Evolutionary conservation across 2,888 invertebrate genomes (phyloP).

Genomic region (Drosophila eohydei): DNA sequence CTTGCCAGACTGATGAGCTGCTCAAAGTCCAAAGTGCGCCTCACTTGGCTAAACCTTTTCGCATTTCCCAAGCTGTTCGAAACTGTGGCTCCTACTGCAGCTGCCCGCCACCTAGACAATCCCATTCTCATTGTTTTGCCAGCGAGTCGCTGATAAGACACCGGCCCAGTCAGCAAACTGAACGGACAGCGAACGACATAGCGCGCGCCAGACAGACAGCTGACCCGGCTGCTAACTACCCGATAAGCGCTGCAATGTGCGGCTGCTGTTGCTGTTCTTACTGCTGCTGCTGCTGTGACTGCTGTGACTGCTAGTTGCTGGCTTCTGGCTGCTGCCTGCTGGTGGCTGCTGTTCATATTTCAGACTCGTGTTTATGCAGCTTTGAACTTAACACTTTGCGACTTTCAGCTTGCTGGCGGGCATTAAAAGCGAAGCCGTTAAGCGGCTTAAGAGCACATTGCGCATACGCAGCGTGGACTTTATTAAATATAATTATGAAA

Average conservation of each 20-base stretch:
- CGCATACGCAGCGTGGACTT: conserved; percentile 54
- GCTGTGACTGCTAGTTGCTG: background rate
- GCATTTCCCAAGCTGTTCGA: conserved; percentile 25
- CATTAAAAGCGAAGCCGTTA: conserved; percentile 62
- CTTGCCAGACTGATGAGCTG: conserved; percentile 39
- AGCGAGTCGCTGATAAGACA: conserved; percentile 46
- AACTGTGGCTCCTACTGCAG: conserved; percentile 14
- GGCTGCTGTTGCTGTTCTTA: conserved; percentile 5
- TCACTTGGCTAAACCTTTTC: conserved; percentile 36
- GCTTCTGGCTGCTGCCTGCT: conserved; percentile 8
- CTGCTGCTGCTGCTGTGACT: conserved; percentile 5
- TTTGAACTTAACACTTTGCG: conserved; percentile 67
- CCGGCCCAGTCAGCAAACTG: conserved; percentile 41
- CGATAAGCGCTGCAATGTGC: conserved; percentile 49
- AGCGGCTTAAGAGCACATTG: conserved; percentile 63
- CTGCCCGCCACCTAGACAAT: background rate
- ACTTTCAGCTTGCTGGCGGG: conserved; percentile 32
- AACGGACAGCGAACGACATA: conserved; percentile 17
- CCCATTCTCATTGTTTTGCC: conserved; percentile 38
- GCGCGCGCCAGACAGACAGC: conserved; percentile 17
- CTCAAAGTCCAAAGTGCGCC: conserved; percentile 14
- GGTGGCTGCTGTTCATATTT: conserved; percentile 49
- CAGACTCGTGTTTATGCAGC: conserved; percentile 71
- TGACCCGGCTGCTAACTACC: conserved; percentile 59
- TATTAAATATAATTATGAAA: conserved; percentile 71